These are phyloP conservation scores for Dermatemys mawii DNA, from an alignment of 2,113 vertebrate genomes.

Conservation along the genomic window DNA sequence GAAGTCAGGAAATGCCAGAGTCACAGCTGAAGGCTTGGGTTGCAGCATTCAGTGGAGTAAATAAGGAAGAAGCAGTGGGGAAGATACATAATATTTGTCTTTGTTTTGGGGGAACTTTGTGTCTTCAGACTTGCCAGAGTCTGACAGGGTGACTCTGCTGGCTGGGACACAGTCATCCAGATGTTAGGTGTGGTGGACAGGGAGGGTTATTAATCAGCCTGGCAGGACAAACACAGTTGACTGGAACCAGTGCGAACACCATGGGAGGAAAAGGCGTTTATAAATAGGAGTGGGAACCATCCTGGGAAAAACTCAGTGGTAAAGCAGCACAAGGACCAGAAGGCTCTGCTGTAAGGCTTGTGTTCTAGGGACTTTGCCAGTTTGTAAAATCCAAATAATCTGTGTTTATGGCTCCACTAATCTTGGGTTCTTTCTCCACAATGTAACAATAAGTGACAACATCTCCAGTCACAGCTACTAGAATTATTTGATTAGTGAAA, in stretches of 20 bases:
- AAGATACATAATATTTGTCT: neutral
- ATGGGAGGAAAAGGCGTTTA: neutral
- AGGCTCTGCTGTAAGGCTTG: neutral
- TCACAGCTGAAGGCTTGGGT: neutral
- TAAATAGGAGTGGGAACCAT: neutral
- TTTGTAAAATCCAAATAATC: neutral
- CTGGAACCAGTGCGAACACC: neutral
- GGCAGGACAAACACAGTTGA: neutral
- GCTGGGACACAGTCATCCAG: neutral
- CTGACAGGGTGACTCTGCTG: neutral
- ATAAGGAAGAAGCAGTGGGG: neutral
- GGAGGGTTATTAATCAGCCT: neutral
- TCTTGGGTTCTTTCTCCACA: neutral
- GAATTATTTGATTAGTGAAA: slow-evolving; percentile 16
- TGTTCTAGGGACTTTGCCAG: neutral
- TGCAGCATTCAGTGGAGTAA: neutral
- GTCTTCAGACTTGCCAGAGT: neutral
- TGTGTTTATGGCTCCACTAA: neutral
- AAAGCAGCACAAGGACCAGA: neutral
- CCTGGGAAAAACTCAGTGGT: neutral
- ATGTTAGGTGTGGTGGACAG: neutral
- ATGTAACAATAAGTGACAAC: neutral
- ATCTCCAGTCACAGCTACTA: neutral
- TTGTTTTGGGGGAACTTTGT: neutral
- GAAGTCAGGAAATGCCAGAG: neutral